A percentile compares a stretch with the other conserved stretches of the same genome.
Evolutionary conservation across 2,888 invertebrate species (phyloP).

Genomic region (Siphonodentalium dalli): DNA sequence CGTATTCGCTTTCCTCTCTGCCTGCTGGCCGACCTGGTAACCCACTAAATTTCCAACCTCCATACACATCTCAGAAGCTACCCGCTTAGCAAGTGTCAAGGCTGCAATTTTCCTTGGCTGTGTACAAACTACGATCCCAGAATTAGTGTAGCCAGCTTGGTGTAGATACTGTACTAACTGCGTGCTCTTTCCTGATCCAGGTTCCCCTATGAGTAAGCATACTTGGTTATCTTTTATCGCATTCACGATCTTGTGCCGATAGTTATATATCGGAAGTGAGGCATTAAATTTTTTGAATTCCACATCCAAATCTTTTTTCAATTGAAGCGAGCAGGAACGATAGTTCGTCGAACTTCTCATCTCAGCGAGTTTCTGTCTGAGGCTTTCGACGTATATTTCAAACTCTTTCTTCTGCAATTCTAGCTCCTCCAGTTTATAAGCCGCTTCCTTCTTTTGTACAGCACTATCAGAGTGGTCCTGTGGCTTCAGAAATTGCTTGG

Average conservation of each 20-base stretch:
- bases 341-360: constrained; percentile 2
- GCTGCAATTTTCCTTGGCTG: constrained; percentile 66
- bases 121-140: constrained; percentile 56
- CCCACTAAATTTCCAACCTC: constrained; percentile 53
- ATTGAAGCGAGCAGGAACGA: constrained; percentile 7
- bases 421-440: constrained; percentile 34
- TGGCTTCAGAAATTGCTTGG: constrained; percentile 1
- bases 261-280: constrained; percentile 50
- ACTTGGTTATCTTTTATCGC: constrained; percentile 42
- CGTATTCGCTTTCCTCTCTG: constrained; percentile 30
- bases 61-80: constrained; percentile 54
- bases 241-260: constrained; percentile 36
- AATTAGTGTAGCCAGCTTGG: constrained; percentile 36
- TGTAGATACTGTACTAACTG: constrained; percentile 60
- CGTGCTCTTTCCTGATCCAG: constrained; percentile 64
- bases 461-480: constrained; percentile 2
- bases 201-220: constrained; percentile 55
- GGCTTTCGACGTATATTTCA: background rate
- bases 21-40: constrained; percentile 51
- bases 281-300: constrained; percentile 35
- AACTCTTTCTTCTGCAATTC: constrained; percentile 33
- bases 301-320: constrained; percentile 27
- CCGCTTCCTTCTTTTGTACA: constrained; percentile 13
- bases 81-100: constrained; percentile 57
- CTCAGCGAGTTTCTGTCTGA: constrained; percentile 8